phyloP scores from a whole-genome alignment of 2,888 invertebrate genomes.

The Cyaniris semiargus region DNA sequence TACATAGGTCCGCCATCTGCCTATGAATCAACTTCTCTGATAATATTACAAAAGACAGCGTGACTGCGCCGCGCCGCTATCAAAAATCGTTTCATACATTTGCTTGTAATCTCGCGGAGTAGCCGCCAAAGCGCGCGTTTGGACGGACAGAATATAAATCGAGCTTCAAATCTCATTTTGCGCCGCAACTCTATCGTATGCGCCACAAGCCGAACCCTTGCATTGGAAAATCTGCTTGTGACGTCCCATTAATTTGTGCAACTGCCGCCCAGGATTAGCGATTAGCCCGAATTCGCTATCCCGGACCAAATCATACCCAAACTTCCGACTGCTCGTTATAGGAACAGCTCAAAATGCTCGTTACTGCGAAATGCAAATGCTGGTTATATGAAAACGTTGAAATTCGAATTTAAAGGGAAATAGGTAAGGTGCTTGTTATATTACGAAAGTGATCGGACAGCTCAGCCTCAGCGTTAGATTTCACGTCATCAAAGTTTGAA shows the following conservation, averaged over 20 bases:
- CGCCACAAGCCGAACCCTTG: slow-evolving; percentile 48
- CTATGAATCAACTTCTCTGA: too few species aligned
- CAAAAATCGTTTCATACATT: too few species aligned
- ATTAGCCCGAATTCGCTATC: slow-evolving; percentile 34
- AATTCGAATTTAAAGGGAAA: neutral
- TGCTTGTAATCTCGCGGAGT: too few species aligned
- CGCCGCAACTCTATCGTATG: slow-evolving; percentile 18
- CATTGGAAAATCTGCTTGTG: slow-evolving; percentile 59
- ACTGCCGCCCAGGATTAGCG: slow-evolving; percentile 46
- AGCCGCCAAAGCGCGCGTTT: too few species aligned
- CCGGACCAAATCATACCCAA: slow-evolving; percentile 3
- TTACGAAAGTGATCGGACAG: neutral
- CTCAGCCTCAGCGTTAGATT: neutral
- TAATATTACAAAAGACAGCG: too few species aligned
- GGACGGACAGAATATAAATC: too few species aligned
- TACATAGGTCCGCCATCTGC: too few species aligned
- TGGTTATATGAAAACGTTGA: neutral
- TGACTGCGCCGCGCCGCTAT: too few species aligned
- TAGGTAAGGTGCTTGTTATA: neutral
- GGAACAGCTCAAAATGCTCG: neutral
- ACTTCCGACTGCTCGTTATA: slow-evolving; percentile 12
- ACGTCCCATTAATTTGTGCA: slow-evolving; percentile 67
- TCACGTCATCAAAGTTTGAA: neutral
- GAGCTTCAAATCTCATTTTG: neutral
- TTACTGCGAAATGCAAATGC: neutral